These are phyloP conservation scores for Anastrepha ludens DNA, from an alignment of 1,140 invertebrate genomes.

Conservation along the genomic window DNA sequence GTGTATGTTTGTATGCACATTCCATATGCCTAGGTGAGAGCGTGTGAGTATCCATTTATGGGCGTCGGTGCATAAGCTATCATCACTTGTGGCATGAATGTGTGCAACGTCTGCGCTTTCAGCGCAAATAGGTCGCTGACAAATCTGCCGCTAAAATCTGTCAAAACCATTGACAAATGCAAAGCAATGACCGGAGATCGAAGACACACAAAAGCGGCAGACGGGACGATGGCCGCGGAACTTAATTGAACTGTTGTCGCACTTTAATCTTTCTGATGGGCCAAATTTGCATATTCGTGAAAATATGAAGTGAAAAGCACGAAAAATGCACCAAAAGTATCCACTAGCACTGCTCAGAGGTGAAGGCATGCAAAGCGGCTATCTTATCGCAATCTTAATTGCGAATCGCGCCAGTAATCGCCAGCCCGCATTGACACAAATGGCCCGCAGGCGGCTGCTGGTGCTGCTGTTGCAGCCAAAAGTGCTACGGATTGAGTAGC, in stretches of 20 bases:
- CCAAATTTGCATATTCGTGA: conserved; percentile 18
- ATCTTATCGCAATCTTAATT: conserved; percentile 51
- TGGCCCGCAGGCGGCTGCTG: not conserved
- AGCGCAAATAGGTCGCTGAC: not conserved
- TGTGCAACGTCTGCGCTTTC: not conserved
- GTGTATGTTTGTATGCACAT: not conserved
- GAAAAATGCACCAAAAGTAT: conserved; percentile 32
- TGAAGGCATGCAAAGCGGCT: not conserved
- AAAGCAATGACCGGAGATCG: not conserved
- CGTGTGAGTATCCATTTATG: not conserved
- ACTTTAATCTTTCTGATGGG: conserved; percentile 26
- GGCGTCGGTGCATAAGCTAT: not conserved
- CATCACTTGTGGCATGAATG: not conserved
- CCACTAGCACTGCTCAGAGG: not conserved
- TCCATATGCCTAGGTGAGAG: not conserved
- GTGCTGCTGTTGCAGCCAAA: not conserved
- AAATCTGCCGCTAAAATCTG: conserved; percentile 45
- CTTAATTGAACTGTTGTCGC: conserved; percentile 51
- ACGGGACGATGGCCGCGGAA: not conserved
- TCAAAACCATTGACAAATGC: conserved; percentile 28
- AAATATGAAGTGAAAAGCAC: not conserved
- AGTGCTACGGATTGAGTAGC: not conserved
- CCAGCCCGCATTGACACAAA: conserved; percentile 40
- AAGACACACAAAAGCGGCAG: not conserved
- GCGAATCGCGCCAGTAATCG: conserved; percentile 12